phyloP scores from a whole-genome alignment of 2,888 invertebrate species.

The Agrochola lota region DNA sequence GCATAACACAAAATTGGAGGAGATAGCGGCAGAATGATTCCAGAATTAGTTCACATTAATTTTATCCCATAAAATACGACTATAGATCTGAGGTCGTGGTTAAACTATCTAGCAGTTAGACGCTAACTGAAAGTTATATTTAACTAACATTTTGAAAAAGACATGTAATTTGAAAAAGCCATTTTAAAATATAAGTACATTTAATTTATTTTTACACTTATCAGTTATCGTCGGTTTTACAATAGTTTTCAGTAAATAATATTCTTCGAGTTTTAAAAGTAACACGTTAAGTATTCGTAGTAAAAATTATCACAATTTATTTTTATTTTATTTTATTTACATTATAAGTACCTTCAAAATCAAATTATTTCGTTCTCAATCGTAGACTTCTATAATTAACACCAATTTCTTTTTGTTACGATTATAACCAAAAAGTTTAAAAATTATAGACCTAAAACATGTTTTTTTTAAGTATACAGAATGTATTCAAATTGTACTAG shows the following conservation, averaged over 20 bases:
- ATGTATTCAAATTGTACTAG: slow-evolving; percentile 28
- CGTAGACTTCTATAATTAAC: slow-evolving; percentile 13
- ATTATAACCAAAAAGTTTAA: slow-evolving; percentile 5
- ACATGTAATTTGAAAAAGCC: slow-evolving; percentile 35
- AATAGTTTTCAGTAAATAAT: slow-evolving; percentile 42
- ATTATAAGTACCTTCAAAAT: slow-evolving; percentile 37
- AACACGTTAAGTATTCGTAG: slow-evolving; percentile 42
- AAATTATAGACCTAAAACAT: neutral
- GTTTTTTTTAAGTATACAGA: neutral
- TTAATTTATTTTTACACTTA: slow-evolving; percentile 50
- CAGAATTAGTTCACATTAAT: too few relatives aligned
- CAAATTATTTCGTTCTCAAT: neutral
- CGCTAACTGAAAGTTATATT: neutral
- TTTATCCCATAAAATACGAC: neutral
- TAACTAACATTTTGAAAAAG: slow-evolving; percentile 1
- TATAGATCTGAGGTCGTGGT: neutral
- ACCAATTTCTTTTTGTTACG: slow-evolving; percentile 6
- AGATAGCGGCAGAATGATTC: neutral
- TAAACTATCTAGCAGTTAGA: neutral
- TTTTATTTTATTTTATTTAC: slow-evolving; percentile 45
- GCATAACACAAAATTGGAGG: neutral
- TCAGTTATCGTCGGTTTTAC: slow-evolving; percentile 27
- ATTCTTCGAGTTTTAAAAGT: slow-evolving; percentile 54
- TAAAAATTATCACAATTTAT: slow-evolving; percentile 57
- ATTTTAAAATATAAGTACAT: slow-evolving; percentile 42